Conservation (phyloP, 2,113 vertebrate genomes). For the Leptodactylus fuscus region DNA sequence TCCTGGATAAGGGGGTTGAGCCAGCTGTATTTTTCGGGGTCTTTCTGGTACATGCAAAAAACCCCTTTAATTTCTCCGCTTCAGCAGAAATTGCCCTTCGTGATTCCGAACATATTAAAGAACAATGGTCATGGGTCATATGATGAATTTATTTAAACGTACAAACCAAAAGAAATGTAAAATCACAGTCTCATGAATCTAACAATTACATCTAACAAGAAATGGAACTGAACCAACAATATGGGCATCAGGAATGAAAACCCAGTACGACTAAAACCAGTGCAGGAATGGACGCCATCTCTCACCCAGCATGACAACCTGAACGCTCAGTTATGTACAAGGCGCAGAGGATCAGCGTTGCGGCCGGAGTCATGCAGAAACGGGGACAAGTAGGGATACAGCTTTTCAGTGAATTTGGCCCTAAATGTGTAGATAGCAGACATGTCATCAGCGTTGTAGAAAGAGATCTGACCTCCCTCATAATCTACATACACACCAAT, state of each 20-base stretch:
- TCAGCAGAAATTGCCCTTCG: no score
- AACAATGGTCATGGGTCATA: no score
- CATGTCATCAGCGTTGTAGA: slow-evolving; percentile 69
- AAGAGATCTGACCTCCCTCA: slow-evolving; percentile 72
- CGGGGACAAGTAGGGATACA: slow-evolving; percentile 73
- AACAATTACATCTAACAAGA: background rate
- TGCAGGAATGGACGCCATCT: background rate
- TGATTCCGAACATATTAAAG: no score
- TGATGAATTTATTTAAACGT: background rate
- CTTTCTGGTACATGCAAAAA: no score
- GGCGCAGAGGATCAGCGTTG: slow-evolving; percentile 68
- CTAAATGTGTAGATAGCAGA: slow-evolving; percentile 71
- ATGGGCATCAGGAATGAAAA: background rate
- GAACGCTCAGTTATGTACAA: slow-evolving; percentile 54
- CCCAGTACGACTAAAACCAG: background rate
- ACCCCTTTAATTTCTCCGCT: no score
- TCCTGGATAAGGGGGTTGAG: no score
- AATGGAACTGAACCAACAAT: background rate
- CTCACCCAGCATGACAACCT: background rate
- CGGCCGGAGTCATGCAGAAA: slow-evolving; percentile 71
- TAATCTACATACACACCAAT: slow-evolving; percentile 73
- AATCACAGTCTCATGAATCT: background rate
- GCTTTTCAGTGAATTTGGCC: slow-evolving; percentile 65
- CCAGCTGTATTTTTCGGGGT: no score
- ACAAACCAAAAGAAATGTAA: background rate